These are phyloP conservation scores for Andrena hattorfiana DNA, from an alignment of 2,888 invertebrate genomes.

Conservation along the genomic window DNA sequence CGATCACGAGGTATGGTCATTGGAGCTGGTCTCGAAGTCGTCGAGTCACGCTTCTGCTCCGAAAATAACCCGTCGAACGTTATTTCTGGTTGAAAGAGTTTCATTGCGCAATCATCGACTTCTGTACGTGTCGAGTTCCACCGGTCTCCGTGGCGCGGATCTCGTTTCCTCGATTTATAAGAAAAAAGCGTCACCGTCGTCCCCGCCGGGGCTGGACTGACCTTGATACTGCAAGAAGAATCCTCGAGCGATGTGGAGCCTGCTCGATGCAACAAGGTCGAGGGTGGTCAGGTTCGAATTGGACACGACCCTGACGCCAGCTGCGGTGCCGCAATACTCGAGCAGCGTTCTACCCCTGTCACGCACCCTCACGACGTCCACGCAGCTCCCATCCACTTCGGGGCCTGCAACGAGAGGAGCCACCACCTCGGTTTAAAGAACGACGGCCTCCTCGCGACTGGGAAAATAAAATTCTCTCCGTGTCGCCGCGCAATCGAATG, in stretches of 20 bases:
- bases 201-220: constrained; percentile 42
- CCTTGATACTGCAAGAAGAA: constrained; percentile 83
- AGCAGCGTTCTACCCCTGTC: constrained; percentile 80
- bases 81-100: constrained; percentile 48
- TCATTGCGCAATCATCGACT: constrained; percentile 45
- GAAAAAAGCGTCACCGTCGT: background rate
- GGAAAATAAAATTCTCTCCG: too few relatives aligned
- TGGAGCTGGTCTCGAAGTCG: background rate
- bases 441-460: too few relatives aligned
- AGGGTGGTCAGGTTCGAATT: constrained; percentile 80
- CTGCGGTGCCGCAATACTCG: constrained; percentile 81
- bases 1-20: background rate
- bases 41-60: constrained; percentile 3
- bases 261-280: constrained; percentile 79
- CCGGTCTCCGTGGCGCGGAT: constrained; percentile 1
- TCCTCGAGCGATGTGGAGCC: constrained; percentile 80
- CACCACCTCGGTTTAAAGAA: too few relatives aligned
- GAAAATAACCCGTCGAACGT: constrained; percentile 35
- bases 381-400: constrained; percentile 80
- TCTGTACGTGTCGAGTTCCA: constrained; percentile 32
- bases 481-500: too few relatives aligned
- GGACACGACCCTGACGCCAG: constrained; percentile 80
- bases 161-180: constrained; percentile 19
- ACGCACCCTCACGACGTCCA: constrained; percentile 81
- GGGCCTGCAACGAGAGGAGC: constrained; percentile 69